Evolutionary conservation across 2,888 invertebrate genomes (phyloP).

Genomic region (Autographa pulchrina): DNA sequence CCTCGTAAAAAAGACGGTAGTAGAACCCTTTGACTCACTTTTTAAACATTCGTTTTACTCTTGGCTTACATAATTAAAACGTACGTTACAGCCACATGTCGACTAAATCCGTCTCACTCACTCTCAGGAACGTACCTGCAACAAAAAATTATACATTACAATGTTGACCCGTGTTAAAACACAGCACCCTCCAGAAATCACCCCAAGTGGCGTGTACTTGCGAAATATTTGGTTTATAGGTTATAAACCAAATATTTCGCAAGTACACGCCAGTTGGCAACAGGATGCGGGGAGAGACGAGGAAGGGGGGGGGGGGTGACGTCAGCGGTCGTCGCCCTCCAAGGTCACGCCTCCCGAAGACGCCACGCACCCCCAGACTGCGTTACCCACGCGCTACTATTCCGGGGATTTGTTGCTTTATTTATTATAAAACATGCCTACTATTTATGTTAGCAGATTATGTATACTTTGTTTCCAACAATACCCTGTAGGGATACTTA

Average conservation of each 20-base stretch:
- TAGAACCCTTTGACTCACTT: background rate
- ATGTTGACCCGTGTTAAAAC: conserved; percentile 35
- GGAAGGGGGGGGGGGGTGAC: conserved; percentile 60
- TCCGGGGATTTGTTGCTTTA: conserved; percentile 27
- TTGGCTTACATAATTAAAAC: conserved; percentile 8
- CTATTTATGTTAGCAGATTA: conserved; percentile 2
- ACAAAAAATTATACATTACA: conserved; percentile 49
- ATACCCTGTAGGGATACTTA: background rate
- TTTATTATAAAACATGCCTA: conserved; percentile 17
- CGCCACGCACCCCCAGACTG: conserved; percentile 60
- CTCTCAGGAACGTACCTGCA: conserved; percentile 57
- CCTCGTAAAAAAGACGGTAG: background rate
- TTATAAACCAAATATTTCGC: conserved; percentile 57
- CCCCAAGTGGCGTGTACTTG: conserved; percentile 51
- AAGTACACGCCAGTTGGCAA: conserved; percentile 64
- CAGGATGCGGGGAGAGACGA: conserved; percentile 57
- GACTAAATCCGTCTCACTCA: background rate
- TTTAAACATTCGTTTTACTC: background rate
- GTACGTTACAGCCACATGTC: conserved; percentile 6
- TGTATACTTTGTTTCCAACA: conserved; percentile 1
- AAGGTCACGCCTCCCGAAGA: conserved; percentile 69
- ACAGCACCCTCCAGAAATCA: conserved; percentile 34
- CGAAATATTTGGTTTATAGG: conserved; percentile 58
- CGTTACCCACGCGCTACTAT: conserved; percentile 52
- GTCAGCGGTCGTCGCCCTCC: conserved; percentile 74